Base-by-base conservation (phyloP, 2,797 vertebrate species). In the Sphaeramia orbicularis region DNA sequence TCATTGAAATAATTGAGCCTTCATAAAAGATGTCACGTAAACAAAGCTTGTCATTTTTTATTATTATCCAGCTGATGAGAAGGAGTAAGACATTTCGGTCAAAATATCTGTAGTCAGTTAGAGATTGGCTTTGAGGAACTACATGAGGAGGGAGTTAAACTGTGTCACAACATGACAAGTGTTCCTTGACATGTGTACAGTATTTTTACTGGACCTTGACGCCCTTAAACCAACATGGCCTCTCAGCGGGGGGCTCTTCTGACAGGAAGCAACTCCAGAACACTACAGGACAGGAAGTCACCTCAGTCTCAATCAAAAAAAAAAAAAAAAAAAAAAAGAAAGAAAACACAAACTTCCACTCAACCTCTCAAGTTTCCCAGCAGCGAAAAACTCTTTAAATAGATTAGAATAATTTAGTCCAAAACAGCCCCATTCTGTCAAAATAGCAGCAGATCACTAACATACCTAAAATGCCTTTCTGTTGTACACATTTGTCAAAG, bases 391-490 rank as follows among this genome's bases (percentile, higher is more conserved):
- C 86, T 79, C 86, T 81, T 89, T 81, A 86, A 91, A 89, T 90
- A 91, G 86, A 89, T 92, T 85, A 68, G 78, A 91, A 90, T 90
- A 89, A 89, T 89, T 90, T 88, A 77, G 80, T 59, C 82, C 71
- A 81, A 86, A 91, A 88, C 87, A 90, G 88, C 82, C 90, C 67
- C 85, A 91, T 92, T 89, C 89, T 88, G 90, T 92, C 91, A 92
- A 86, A 90, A 86, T 60, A 78, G 77, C 70, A 68, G 77, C 78
- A 81, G 89, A 88, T 91, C 89, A 90, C 80, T 83, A 81, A 86
- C 85, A 87, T 89, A 91, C 88, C 88, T 80, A 83, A 86, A 89
- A 89, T 87, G 87, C 85, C 80, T 89, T 83, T 84, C 80, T 87
- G 84, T 81, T 86, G 86, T 78, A 90, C 77, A 81, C 85, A 81